These are phyloP conservation scores for Tinamus major DNA, from an alignment of 2,797 vertebrate genomes.

Conservation along the genomic window DNA sequence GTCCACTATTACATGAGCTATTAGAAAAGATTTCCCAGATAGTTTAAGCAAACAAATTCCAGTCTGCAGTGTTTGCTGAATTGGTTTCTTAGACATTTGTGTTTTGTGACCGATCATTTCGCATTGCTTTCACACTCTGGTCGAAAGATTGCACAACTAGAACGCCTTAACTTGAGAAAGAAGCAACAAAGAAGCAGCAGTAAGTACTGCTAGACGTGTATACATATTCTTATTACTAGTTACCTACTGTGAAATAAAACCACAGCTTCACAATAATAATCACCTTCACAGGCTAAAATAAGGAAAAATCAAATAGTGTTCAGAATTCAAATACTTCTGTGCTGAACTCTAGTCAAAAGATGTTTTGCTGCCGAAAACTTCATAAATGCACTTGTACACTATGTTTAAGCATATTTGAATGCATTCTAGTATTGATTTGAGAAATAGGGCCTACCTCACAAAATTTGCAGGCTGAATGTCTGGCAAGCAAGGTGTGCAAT, in stretches of 20 bases:
- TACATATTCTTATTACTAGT: background rate
- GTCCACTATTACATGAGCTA: background rate
- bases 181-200: constrained; percentile 20
- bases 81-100: constrained; percentile 8
- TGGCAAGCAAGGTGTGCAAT: constrained; percentile 12
- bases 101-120: constrained; percentile 22
- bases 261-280: background rate
- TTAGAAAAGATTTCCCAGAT: constrained; percentile 12
- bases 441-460: background rate
- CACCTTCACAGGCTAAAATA: background rate
- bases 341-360: background rate
- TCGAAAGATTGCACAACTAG: constrained; percentile 15
- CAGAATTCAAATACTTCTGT: background rate
- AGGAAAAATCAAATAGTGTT: background rate
- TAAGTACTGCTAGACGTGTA: background rate
- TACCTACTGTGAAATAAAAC: background rate
- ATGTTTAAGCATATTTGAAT: constrained; percentile 33
- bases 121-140: background rate
- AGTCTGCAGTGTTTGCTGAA: background rate
- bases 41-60: constrained; percentile 54
- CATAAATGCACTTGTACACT: background rate
- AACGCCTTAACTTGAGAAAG: constrained; percentile 26
- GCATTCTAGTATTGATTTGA: constrained; percentile 47
- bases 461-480: constrained; percentile 41
- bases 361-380: background rate